Conservation (phyloP, 2,888 invertebrate species). For the Auanema sp. region DNA sequence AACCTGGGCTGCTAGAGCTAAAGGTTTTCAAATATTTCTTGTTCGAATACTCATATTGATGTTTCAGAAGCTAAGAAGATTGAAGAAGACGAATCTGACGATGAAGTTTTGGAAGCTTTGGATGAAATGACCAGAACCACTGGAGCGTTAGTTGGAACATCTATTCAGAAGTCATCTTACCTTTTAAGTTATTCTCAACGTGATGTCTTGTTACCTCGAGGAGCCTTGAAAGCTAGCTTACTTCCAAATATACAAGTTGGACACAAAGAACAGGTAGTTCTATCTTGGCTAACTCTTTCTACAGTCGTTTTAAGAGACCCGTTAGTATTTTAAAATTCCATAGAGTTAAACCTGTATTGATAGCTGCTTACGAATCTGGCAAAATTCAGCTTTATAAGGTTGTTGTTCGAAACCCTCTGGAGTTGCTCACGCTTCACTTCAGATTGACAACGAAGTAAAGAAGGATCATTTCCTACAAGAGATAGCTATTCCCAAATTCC, state of each 20-base stretch:
- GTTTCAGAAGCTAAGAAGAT: conserved; percentile 13
- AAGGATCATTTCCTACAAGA: conserved; percentile 39
- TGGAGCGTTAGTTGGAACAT: conserved; percentile 5
- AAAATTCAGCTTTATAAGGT: conserved; percentile 33
- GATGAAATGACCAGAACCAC: conserved; percentile 20
- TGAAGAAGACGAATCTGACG: conserved; percentile 31
- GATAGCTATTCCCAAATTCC: conserved; percentile 27
- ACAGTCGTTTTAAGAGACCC: conserved; percentile 15
- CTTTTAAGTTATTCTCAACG: not conserved
- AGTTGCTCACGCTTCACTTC: conserved; percentile 4
- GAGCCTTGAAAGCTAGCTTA: not conserved
- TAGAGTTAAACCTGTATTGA: conserved; percentile 30
- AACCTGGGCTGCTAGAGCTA: conserved; percentile 28
- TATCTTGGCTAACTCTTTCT: too few species aligned
- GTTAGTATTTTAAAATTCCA: conserved; percentile 36
- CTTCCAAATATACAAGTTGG: conserved; percentile 19
- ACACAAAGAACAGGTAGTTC: conserved; percentile 9
- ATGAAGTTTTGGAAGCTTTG: conserved; percentile 16
- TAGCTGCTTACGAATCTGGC: conserved; percentile 30
- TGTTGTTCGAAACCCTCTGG: not conserved
- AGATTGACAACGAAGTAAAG: conserved; percentile 26
- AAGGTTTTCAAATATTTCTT: not conserved
- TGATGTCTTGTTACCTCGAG: conserved; percentile 13
- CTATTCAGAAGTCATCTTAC: not conserved
- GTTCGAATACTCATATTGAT: not conserved